These are phyloP conservation scores for Oryzias curvinotus DNA, from an alignment of 2,113 vertebrate species.

Conservation along the genomic window DNA sequence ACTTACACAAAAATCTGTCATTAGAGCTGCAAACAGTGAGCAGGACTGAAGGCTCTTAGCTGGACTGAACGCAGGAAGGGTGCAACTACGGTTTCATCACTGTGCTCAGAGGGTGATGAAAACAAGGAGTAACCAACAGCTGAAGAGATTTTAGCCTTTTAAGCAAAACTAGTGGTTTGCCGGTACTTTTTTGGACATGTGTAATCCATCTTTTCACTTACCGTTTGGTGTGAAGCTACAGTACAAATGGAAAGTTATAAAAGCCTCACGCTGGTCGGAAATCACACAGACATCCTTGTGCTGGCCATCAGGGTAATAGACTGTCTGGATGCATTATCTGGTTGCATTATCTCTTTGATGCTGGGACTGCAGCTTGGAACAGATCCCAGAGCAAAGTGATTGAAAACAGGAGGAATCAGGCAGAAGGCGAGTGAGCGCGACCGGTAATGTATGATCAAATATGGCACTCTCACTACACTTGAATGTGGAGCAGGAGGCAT, in stretches of 20 bases:
- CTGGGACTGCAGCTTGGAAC: slow-evolving; percentile 44
- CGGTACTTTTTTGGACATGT: slow-evolving; percentile 9
- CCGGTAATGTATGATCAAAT: slow-evolving; percentile 44
- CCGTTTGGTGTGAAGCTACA: background rate
- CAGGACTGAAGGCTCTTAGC: slow-evolving; percentile 14
- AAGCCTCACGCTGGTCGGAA: slow-evolving; percentile 55
- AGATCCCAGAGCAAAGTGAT: slow-evolving; percentile 63
- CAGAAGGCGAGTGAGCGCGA: slow-evolving; percentile 3
- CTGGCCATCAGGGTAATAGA: slow-evolving; percentile 59
- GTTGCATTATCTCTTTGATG: slow-evolving; percentile 52
- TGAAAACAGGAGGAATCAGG: slow-evolving; percentile 51
- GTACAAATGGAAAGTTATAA: slow-evolving; percentile 35
- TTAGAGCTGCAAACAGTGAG: background rate
- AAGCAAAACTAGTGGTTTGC: slow-evolving; percentile 22
- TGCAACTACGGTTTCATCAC: slow-evolving; percentile 44
- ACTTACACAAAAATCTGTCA: slow-evolving; percentile 18
- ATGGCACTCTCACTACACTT: slow-evolving; percentile 24
- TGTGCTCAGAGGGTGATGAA: slow-evolving; percentile 42
- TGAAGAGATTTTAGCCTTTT: slow-evolving; percentile 10
- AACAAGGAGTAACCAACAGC: slow-evolving; percentile 44
- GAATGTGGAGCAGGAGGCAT: slow-evolving; percentile 12
- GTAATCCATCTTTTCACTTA: background rate
- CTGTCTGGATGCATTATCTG: slow-evolving; percentile 65
- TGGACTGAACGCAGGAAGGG: slow-evolving; percentile 18
- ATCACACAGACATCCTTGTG: slow-evolving; percentile 64